Percentiles rank a stretch among this genome's conserved stretches.
Evolutionary conservation across 2,797 vertebrate species (phyloP).

Genomic region (Sorex maritimensis): DNA sequence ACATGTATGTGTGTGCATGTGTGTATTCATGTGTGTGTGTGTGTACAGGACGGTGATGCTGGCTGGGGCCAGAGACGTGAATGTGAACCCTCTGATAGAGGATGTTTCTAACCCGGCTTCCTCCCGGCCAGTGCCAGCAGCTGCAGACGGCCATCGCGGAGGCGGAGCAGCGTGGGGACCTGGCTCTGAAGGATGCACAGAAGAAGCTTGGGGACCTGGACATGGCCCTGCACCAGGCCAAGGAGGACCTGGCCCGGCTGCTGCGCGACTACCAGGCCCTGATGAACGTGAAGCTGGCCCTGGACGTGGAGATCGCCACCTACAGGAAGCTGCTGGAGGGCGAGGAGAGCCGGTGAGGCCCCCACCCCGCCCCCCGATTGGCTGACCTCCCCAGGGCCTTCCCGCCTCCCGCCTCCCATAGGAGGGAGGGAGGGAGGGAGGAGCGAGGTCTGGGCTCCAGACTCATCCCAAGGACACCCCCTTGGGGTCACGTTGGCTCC

Average conservation of each 20-base stretch:
- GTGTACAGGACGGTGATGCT: neutral
- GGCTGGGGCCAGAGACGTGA: constrained; percentile 1
- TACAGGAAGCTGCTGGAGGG: constrained; percentile 93
- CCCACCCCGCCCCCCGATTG: no score
- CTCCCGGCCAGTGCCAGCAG: constrained; percentile 85
- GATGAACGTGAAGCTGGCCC: constrained; percentile 93
- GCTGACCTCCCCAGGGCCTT: neutral
- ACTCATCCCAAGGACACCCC: neutral
- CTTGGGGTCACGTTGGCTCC: neutral
- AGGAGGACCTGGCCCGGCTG: constrained; percentile 90
- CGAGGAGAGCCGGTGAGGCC: constrained; percentile 90
- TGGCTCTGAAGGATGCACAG: constrained; percentile 83
- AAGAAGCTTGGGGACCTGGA: constrained; percentile 90
- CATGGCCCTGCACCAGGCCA: constrained; percentile 88
- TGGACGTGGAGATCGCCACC: constrained; percentile 95
- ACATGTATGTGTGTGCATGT: no score
- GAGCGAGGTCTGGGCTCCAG: neutral
- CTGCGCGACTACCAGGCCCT: constrained; percentile 93
- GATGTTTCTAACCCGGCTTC: neutral
- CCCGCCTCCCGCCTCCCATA: no score
- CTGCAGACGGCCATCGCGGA: constrained; percentile 88
- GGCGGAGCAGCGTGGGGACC: constrained; percentile 80
- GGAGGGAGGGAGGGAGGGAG: no score
- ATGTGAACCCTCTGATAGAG: neutral
- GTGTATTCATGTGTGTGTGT: no score